Evolutionary conservation across 2,888 invertebrate species (phyloP).

Genomic region (Platycheirus albimanus): DNA sequence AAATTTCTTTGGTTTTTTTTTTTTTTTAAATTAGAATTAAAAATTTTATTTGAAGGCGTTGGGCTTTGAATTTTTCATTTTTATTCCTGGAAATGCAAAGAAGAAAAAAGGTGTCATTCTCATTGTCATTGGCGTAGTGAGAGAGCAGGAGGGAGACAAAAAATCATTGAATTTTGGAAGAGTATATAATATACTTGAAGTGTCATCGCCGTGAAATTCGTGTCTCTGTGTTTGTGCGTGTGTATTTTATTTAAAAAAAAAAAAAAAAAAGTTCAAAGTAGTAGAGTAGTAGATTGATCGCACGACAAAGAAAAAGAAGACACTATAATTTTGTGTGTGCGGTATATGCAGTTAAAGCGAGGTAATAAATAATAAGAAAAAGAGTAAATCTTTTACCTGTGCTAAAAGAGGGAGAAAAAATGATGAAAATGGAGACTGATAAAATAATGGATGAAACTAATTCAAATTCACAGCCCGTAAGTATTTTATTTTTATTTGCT

Average conservation of each 20-base stretch:
- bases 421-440: constrained; percentile 96
- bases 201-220: constrained; percentile 51
- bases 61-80: constrained; percentile 37
- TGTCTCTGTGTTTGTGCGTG: constrained; percentile 39
- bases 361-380: constrained; percentile 53
- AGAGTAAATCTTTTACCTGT: constrained; percentile 53
- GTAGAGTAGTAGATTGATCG: constrained; percentile 49
- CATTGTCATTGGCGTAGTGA: constrained; percentile 34
- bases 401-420: constrained; percentile 79
- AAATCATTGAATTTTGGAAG: constrained; percentile 52
- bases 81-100: constrained; percentile 58
- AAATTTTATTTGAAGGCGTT: constrained; percentile 41
- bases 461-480: constrained; percentile 86
- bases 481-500: constrained; percentile 70
- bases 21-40: constrained; percentile 35
- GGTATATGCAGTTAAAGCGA: constrained; percentile 38
- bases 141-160: constrained; percentile 35
- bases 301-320: constrained; percentile 47
- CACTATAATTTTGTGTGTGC: constrained; percentile 5
- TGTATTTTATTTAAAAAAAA: no score
- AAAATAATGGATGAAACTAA: constrained; percentile 92
- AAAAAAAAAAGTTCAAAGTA: constrained; percentile 46
- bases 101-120: constrained; percentile 62
- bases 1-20: constrained; percentile 16
- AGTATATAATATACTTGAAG: constrained; percentile 56